These are phyloP conservation scores for Drosophila mercatorum DNA, from an alignment of 2,888 invertebrate species.

Conservation along the genomic window DNA sequence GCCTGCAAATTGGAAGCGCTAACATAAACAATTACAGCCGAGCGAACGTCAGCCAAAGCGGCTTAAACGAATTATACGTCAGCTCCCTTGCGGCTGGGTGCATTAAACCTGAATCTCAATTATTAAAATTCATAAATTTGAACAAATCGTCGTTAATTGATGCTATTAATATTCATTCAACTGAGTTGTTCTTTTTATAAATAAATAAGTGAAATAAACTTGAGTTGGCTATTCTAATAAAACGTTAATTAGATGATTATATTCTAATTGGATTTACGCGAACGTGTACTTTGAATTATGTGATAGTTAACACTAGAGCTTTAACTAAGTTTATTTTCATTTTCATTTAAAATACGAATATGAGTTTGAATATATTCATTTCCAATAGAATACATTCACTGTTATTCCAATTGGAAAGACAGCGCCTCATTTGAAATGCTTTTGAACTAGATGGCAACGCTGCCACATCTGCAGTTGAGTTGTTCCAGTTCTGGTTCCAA, in stretches of 20 bases:
- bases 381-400: no score
- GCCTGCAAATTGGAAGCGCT: conserved; percentile 14
- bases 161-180: conserved; percentile 14
- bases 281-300: not conserved
- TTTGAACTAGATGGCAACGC: conserved; percentile 50
- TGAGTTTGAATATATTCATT: no score
- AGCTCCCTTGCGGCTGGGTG: conserved; percentile 12
- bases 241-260: not conserved
- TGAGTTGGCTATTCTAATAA: conserved; percentile 5
- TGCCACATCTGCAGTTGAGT: conserved; percentile 5
- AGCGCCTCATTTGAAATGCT: conserved; percentile 8
- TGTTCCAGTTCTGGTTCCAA: conserved; percentile 33
- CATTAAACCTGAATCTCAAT: conserved; percentile 40
- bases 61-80: conserved; percentile 4
- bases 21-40: conserved; percentile 2
- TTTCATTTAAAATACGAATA: no score
- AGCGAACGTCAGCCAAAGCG: conserved; percentile 5
- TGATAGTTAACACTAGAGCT: not conserved
- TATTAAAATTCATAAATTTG: conserved; percentile 48
- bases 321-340: not conserved
- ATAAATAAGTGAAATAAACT: conserved; percentile 16
- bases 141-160: conserved; percentile 26
- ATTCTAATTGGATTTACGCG: not conserved
- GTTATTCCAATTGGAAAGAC: not conserved
- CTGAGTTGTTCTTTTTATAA: not conserved